Percentiles rank a stretch among this genome's conserved stretches.
Conservation (phyloP, 2,888 invertebrate species). For the Loripinus fragilis region DNA sequence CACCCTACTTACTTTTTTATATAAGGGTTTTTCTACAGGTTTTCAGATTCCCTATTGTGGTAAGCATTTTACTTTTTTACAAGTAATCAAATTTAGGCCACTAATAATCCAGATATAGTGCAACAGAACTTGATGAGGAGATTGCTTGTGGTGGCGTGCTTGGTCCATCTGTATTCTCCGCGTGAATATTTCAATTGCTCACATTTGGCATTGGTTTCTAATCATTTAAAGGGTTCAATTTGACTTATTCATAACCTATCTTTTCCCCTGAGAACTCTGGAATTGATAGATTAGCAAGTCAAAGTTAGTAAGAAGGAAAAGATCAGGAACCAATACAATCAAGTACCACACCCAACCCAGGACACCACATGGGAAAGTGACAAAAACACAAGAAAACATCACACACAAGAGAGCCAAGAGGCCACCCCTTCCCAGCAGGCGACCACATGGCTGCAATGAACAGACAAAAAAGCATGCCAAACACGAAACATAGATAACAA, state of each 20-base stretch:
- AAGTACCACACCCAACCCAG: too few species aligned
- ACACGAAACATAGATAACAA: too few species aligned
- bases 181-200: neutral
- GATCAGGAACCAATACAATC: too few species aligned
- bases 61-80: neutral
- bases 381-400: too few species aligned
- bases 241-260: neutral
- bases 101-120: constrained; percentile 1
- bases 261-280: neutral
- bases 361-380: too few species aligned
- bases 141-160: neutral
- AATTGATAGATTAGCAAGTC: neutral
- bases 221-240: neutral
- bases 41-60: neutral
- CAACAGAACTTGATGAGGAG: neutral
- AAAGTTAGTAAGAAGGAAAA: too few species aligned
- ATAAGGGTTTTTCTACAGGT: neutral
- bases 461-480: too few species aligned
- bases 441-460: too few species aligned
- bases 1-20: too few species aligned
- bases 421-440: too few species aligned
- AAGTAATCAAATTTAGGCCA: neutral
- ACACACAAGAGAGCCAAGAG: too few species aligned
- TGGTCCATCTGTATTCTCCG: neutral
- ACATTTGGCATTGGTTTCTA: neutral